Percentiles rank a stretch among this genome's conserved stretches.
Conservation (phyloP, 2,888 invertebrate species). For the Stegana nigrithorax region DNA sequence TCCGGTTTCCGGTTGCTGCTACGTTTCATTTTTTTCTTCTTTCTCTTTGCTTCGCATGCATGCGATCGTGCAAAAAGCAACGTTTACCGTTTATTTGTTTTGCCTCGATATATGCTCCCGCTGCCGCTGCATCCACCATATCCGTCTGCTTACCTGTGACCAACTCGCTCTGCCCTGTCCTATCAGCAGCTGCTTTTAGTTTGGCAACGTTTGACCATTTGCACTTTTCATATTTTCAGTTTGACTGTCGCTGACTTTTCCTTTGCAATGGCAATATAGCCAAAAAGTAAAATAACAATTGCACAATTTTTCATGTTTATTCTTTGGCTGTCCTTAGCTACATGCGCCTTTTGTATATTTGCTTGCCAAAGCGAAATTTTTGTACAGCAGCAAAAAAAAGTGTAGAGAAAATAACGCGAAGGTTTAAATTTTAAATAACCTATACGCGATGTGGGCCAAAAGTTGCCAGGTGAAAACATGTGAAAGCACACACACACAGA, state of each 20-base stretch:
- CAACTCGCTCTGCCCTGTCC: background rate
- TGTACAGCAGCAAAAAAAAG: no score
- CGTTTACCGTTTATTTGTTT: slow-evolving; percentile 15
- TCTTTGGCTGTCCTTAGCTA: no score
- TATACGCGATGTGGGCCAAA: background rate
- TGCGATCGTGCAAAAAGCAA: background rate
- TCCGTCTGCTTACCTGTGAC: background rate
- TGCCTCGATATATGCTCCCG: background rate
- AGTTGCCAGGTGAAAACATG: background rate
- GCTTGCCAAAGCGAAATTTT: no score
- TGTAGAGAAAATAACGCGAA: background rate
- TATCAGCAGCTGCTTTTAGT: background rate
- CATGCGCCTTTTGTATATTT: no score
- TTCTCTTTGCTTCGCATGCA: no score
- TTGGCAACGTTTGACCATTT: slow-evolving; percentile 30
- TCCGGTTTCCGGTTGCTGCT: slow-evolving; percentile 45
- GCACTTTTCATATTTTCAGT: slow-evolving; percentile 39
- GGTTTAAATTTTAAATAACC: background rate
- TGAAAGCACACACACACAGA: no score
- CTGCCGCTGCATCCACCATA: background rate
- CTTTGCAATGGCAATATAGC: no score
- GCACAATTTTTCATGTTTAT: no score
- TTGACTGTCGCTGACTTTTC: slow-evolving; percentile 19
- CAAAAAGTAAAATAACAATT: background rate
- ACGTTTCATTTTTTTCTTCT: no score